A percentile compares a stretch with the other conserved stretches of the same genome.
Evolutionary conservation across 1,140 invertebrate genomes (phyloP).

Genomic region (Harpegnathos saltator): DNA sequence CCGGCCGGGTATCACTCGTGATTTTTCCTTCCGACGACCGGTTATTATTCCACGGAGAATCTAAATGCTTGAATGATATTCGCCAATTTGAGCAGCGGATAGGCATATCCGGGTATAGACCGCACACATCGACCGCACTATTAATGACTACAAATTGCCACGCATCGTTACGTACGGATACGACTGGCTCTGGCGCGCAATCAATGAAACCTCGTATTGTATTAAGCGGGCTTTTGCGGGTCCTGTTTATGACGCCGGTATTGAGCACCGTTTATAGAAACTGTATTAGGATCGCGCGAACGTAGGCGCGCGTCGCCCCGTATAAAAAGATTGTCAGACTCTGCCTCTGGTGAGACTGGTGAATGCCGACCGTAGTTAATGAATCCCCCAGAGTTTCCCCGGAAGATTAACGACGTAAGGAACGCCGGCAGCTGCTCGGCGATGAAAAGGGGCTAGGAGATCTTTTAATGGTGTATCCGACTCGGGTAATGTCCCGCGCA

Average conservation of each 20-base stretch:
- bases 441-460: slow-evolving; percentile 45
- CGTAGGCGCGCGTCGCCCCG: background rate
- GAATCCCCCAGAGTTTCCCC: slow-evolving; percentile 65
- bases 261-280: background rate
- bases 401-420: slow-evolving; percentile 72
- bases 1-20: too few relatives aligned
- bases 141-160: slow-evolving; percentile 5
- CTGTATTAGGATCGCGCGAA: slow-evolving; percentile 28
- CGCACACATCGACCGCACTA: too few relatives aligned
- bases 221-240: background rate
- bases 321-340: slow-evolving; percentile 62
- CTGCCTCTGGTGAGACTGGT: slow-evolving; percentile 58
- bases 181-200: background rate
- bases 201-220: background rate
- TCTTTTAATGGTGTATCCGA: slow-evolving; percentile 48
- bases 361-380: slow-evolving; percentile 68
- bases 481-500: slow-evolving; percentile 48
- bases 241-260: slow-evolving; percentile 3
- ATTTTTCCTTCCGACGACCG: too few relatives aligned
- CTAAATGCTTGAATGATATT: background rate
- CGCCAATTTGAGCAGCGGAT: too few relatives aligned
- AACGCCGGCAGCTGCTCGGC: slow-evolving; percentile 40
- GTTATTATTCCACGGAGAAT: slow-evolving; percentile 2
- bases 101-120: too few relatives aligned
- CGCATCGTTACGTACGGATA: background rate